Evolutionary conservation across 1,140 invertebrate species (phyloP), one percentile per base, ranked within the genome.

Genomic region (Amphibalanus amphitrite): DNA sequence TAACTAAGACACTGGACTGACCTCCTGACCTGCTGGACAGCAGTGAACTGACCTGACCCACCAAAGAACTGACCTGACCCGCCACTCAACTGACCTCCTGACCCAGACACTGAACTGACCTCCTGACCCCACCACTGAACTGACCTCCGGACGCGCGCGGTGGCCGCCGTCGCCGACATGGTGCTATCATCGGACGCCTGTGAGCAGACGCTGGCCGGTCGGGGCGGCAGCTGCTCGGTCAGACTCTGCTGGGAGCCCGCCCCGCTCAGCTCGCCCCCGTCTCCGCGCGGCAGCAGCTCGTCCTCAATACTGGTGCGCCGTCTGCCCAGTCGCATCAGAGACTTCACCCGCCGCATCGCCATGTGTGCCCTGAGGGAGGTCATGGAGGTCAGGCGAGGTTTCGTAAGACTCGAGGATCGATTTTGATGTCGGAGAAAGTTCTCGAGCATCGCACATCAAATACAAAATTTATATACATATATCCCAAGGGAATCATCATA

Each of bases 271-370:
- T 64, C 72, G 77, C 80, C 79, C 79, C 74, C 1, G 70, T 80
- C 79, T 79, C 74, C 1, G 70, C 74, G 23, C 72, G 59, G 20
- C 70, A 72, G 15, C 71, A 72, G 29, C 69, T 72, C 17, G 74
- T 71, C 29, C 69, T 71, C 70, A 67, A 73, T 74, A 29, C 69
- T 38, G 0, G 83, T 82, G 33, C 86, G 78, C 69, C 85, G 83
- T 73, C 87, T 87, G 0, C 88, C 88, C 29, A 91, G 78, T 69
- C 85, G 81, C 72, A 90, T 88, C 29, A 90, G 78, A 38, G 83
- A 88, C 65, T 82, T 81, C 26, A 90, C 83, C 30, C 82, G 86
- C 72, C 82, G 85, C 73, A 89, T 81, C 0, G 86, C 82, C 0
- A 83, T 82, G 29, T 75, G 79, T 20, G 25, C 78, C 73, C 67